Percentiles rank a stretch among this genome's conserved stretches.
phyloP scores from a whole-genome alignment of 2,888 invertebrate genomes.

The Lasioglossum lativentre region DNA sequence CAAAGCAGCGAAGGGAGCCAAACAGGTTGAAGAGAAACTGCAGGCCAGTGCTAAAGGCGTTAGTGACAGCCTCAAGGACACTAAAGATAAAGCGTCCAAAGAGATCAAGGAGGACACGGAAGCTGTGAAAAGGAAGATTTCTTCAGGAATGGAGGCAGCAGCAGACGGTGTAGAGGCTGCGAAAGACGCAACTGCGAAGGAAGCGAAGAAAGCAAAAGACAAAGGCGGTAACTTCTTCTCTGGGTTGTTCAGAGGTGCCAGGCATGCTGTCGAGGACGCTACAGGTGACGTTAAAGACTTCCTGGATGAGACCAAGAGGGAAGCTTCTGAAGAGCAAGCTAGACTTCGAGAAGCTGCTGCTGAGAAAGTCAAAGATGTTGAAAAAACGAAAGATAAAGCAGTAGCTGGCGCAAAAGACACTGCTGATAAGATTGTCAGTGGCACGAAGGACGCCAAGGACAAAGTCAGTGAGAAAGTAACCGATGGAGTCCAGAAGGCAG shows the following conservation, averaged over 20 bases:
- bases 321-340: neutral
- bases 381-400: constrained; percentile 46
- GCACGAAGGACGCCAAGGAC: constrained; percentile 51
- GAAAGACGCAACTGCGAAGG: constrained; percentile 78
- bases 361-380: neutral
- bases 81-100: constrained; percentile 76
- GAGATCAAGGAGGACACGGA: constrained; percentile 79
- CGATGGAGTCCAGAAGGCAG: neutral
- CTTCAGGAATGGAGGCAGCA: constrained; percentile 69
- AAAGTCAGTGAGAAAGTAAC: constrained; percentile 59
- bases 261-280: constrained; percentile 69
- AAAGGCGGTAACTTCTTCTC: constrained; percentile 32
- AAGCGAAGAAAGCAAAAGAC: constrained; percentile 67
- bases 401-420: constrained; percentile 56
- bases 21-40: constrained; percentile 84
- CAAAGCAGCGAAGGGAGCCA: constrained; percentile 43
- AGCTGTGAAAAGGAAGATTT: constrained; percentile 60
- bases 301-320: neutral
- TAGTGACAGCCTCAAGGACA: constrained; percentile 23
- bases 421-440: constrained; percentile 48
- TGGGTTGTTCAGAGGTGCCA: constrained; percentile 66
- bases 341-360: neutral
- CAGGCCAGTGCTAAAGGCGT: constrained; percentile 61
- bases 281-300: constrained; percentile 76
- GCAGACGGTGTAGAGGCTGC: constrained; percentile 85